Conservation (phyloP, 2,797 vertebrate genomes). For the Clamator glandarius region DNA sequence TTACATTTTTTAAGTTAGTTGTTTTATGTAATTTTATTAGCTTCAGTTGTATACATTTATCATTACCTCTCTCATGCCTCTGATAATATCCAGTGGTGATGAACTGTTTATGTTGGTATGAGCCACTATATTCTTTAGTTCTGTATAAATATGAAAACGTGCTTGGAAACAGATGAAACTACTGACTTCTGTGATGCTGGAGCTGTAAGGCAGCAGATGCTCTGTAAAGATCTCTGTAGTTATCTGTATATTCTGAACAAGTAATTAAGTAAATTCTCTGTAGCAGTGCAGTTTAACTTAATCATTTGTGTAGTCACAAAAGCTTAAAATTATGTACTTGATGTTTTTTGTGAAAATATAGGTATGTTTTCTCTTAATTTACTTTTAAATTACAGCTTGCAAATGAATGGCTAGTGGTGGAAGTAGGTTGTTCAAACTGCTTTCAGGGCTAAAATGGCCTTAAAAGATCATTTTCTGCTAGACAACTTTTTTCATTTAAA, state of each 20-base stretch:
- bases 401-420: not conserved
- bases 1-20: no score
- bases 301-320: not conserved
- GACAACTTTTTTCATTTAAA: not conserved
- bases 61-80: no score
- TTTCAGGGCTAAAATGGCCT: not conserved
- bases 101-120: no score
- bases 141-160: not conserved
- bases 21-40: no score
- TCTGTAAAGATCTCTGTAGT: not conserved
- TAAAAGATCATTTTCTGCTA: not conserved
- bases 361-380: not conserved
- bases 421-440: not conserved
- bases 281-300: not conserved
- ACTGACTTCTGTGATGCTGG: not conserved
- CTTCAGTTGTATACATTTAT: no score
- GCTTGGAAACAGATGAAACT: not conserved
- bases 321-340: accelerated
- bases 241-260: not conserved
- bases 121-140: not conserved
- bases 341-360: not conserved
- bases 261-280: not conserved
- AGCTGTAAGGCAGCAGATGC: no score
- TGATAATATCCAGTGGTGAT: no score
- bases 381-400: not conserved